Evolutionary conservation across 2,888 invertebrate species (phyloP).

Genomic region (Hyppa rectilinea): DNA sequence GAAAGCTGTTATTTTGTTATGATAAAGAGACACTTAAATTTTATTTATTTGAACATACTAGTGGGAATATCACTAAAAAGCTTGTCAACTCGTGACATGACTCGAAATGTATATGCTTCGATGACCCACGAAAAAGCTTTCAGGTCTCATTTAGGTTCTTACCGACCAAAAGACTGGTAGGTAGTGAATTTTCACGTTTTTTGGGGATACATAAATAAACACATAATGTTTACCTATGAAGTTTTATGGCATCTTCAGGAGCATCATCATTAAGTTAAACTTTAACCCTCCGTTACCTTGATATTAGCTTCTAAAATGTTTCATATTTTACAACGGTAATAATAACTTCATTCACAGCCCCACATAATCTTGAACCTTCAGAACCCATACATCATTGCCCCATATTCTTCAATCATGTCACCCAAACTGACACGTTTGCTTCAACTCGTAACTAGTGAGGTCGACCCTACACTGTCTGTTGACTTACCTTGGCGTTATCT

Average conservation of each 20-base stretch:
- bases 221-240: not conserved
- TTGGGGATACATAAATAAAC: not conserved
- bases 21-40: too few species aligned
- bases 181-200: not conserved
- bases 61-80: not conserved
- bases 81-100: too few species aligned
- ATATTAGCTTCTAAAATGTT: not conserved
- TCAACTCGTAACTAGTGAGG: conserved; percentile 27
- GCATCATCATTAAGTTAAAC: not conserved
- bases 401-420: conserved; percentile 42
- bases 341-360: conserved; percentile 6
- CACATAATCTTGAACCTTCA: not conserved
- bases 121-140: too few species aligned
- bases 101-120: too few species aligned
- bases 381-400: conserved; percentile 29
- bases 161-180: too few species aligned
- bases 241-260: not conserved
- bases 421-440: conserved; percentile 39
- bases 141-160: too few species aligned
- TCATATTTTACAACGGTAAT: not conserved
- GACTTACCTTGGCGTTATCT: conserved; percentile 59
- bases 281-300: not conserved
- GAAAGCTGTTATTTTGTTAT: too few species aligned
- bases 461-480: conserved; percentile 54
- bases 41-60: too few species aligned